Percentiles rank a stretch among this genome's conserved stretches.
These are phyloP conservation scores for Pelagia noctiluca DNA, from an alignment of 30 jellyfish, hydroid and myxozoan genomes.

Conservation along the genomic window DNA sequence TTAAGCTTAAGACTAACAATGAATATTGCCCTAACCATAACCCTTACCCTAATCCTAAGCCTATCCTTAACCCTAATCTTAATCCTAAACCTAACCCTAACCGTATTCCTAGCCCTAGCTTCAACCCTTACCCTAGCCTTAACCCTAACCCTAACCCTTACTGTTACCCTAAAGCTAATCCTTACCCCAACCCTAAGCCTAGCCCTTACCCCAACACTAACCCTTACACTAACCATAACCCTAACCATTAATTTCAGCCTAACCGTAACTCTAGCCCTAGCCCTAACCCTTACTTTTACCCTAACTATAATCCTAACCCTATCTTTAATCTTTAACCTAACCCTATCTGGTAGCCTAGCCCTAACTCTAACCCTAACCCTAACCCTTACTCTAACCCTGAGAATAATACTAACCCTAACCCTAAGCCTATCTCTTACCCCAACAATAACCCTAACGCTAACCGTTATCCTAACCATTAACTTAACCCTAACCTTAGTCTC, in stretches of 20 bases:
- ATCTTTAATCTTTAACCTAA: too few relatives aligned
- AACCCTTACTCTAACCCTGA: neutral
- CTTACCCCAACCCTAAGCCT: neutral
- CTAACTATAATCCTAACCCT: too few relatives aligned
- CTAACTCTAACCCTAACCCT: neutral
- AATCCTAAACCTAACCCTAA: neutral
- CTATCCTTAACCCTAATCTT: neutral
- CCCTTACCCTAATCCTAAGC: too few relatives aligned
- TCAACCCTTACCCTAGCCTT: neutral
- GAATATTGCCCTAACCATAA: too few relatives aligned
- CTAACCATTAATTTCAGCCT: neutral
- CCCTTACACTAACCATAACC: neutral
- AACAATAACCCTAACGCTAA: neutral
- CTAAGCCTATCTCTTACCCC: neutral
- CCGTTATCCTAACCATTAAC: neutral
- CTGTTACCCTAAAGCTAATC: neutral
- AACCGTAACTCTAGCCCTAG: too few relatives aligned
- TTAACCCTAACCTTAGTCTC: neutral
- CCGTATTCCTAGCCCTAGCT: neutral
- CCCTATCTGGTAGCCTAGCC: neutral
- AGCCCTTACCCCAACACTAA: neutral
- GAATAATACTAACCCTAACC: neutral
- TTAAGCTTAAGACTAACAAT: too few relatives aligned
- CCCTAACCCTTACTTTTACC: too few relatives aligned
- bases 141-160: neutral